Evolutionary conservation across 2,888 invertebrate species (phyloP).

Genomic region (Cheilosia pagana): DNA sequence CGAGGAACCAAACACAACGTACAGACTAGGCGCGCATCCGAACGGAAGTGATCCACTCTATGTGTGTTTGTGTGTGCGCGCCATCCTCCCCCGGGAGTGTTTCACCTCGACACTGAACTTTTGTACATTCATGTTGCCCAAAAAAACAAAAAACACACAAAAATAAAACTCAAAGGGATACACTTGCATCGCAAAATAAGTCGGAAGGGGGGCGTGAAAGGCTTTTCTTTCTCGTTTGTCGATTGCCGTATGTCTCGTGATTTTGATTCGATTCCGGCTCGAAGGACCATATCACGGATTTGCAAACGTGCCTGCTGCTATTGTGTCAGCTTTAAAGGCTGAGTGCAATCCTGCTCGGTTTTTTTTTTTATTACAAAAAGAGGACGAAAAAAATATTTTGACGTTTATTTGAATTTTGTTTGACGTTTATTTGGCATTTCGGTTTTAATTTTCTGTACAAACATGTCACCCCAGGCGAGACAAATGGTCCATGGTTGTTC

Average conservation of each 20-base stretch:
- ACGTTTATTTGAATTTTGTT: slow-evolving; percentile 71
- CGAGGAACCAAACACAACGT: slow-evolving; percentile 14
- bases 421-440: slow-evolving; percentile 72
- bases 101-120: slow-evolving; percentile 53
- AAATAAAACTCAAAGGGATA: slow-evolving; percentile 37
- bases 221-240: slow-evolving; percentile 33
- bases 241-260: slow-evolving; percentile 33
- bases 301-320: neutral
- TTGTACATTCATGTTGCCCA: slow-evolving; percentile 9
- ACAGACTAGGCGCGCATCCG: slow-evolving; percentile 57
- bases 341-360: neutral
- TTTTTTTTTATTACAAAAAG: slow-evolving; percentile 63
- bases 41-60: slow-evolving; percentile 53
- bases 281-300: slow-evolving; percentile 30
- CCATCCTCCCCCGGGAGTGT: slow-evolving; percentile 21
- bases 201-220: neutral
- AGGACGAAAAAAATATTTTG: slow-evolving; percentile 27
- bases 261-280: slow-evolving; percentile 52
- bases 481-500: slow-evolving; percentile 32
- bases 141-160: neutral
- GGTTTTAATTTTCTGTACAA: slow-evolving; percentile 66
- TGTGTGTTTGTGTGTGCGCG: slow-evolving; percentile 19
- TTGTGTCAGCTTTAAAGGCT: slow-evolving; percentile 1
- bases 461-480: slow-evolving; percentile 50
- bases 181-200: slow-evolving; percentile 12